phyloP scores from a whole-genome alignment of 2,888 invertebrate species.

The Hypena proboscidalis region DNA sequence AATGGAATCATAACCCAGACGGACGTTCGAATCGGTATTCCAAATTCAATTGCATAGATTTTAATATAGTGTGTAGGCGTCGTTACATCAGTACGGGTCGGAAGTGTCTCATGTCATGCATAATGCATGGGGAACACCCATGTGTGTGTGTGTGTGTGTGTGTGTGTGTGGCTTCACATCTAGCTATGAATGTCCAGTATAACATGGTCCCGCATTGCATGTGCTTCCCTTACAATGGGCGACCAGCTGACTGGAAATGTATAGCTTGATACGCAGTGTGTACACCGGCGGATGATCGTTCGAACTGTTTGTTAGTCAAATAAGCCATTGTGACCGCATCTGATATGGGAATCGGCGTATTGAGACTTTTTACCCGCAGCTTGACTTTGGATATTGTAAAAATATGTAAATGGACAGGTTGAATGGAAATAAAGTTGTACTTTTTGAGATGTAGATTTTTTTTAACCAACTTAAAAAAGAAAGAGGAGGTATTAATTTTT shows the following conservation, averaged over 20 bases:
- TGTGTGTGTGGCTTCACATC: too few relatives aligned
- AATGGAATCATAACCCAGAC: background rate
- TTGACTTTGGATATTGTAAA: slow-evolving; percentile 5
- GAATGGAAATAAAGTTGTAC: slow-evolving; percentile 1
- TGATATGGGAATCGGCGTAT: slow-evolving; percentile 51
- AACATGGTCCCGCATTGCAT: too few relatives aligned
- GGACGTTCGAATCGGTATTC: background rate
- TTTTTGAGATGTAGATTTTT: too few relatives aligned
- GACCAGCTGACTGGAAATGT: too few relatives aligned
- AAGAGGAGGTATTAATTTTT: too few relatives aligned
- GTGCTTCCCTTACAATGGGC: too few relatives aligned
- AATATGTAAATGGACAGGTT: slow-evolving; percentile 8
- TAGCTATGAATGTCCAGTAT: too few relatives aligned
- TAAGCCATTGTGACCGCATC: slow-evolving; percentile 74
- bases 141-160: too few relatives aligned
- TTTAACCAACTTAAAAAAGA: too few relatives aligned
- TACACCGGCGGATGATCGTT: slow-evolving; percentile 65
- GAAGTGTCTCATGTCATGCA: slow-evolving; percentile 69
- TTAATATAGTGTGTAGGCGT: slow-evolving; percentile 44
- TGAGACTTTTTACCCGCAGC: slow-evolving; percentile 13
- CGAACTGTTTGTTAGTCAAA: slow-evolving; percentile 82
- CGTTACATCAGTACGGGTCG: slow-evolving; percentile 54
- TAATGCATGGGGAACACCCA: slow-evolving; percentile 59
- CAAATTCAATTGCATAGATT: slow-evolving; percentile 7
- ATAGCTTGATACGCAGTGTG: too few relatives aligned